Percentiles rank a stretch among this genome's conserved stretches.
phyloP scores from a whole-genome alignment of 1,140 invertebrate genomes.

The Prorops nasuta region DNA sequence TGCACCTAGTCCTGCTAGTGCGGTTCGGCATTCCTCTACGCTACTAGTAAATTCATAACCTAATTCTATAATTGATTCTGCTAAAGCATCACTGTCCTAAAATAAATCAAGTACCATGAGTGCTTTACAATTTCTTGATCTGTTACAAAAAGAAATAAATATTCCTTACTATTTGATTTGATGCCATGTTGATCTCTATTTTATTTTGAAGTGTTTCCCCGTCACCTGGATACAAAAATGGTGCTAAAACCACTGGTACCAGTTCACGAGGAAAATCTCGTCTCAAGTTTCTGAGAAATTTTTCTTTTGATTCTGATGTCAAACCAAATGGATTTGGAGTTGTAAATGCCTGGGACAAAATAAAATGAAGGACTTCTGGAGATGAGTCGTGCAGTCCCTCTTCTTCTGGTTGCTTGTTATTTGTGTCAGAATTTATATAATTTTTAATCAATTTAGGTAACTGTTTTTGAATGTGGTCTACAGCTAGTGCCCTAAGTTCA shows the following conservation, averaged over 20 bases:
- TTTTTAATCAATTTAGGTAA: slow-evolving; percentile 81
- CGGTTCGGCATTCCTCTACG: slow-evolving; percentile 85
- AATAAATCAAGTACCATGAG: slow-evolving; percentile 11
- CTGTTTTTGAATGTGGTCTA: slow-evolving; percentile 77
- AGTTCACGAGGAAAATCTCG: slow-evolving; percentile 84
- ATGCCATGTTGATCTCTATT: slow-evolving; percentile 56
- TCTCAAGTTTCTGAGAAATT: slow-evolving; percentile 77
- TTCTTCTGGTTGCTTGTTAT: slow-evolving; percentile 68
- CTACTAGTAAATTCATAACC: slow-evolving; percentile 84
- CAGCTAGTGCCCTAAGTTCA: slow-evolving; percentile 71
- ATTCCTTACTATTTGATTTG: slow-evolving; percentile 63
- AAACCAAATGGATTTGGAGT: slow-evolving; percentile 58
- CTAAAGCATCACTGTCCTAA: slow-evolving; percentile 69
- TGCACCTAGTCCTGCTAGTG: slow-evolving; percentile 73
- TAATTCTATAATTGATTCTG: slow-evolving; percentile 85
- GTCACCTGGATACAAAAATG: slow-evolving; percentile 78
- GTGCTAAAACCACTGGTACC: slow-evolving; percentile 84
- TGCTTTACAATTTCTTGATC: slow-evolving; percentile 1
- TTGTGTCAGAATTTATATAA: slow-evolving; percentile 74
- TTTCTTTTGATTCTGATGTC: slow-evolving; percentile 70
- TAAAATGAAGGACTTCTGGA: slow-evolving; percentile 83
- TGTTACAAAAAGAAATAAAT: slow-evolving; percentile 12
- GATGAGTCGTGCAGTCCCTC: slow-evolving; percentile 85
- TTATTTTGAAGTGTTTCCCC: slow-evolving; percentile 69
- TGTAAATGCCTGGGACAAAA: slow-evolving; percentile 66